Base-by-base conservation (phyloP, 2,113 vertebrate species). In the Lagopus leucura region DNA sequence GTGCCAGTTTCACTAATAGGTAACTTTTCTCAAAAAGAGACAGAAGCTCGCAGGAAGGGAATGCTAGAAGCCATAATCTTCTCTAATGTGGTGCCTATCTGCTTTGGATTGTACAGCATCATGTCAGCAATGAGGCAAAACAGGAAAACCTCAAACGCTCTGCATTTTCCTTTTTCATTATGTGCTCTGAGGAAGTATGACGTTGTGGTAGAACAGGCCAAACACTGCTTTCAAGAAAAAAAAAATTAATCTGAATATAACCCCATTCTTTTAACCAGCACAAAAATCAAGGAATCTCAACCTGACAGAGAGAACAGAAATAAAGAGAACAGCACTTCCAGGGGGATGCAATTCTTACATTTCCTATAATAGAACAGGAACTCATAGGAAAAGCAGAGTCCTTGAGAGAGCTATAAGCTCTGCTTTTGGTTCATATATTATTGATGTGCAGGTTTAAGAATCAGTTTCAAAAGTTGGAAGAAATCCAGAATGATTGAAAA, bases 371-470 rank as follows among this genome's bases (percentile, higher is more conserved):
- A 82, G 24, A 19, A 63, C 1, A 86, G 83, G 79, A 96, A 90
- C 48, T 55, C 13, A 2, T 36, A 81, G 87, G 54, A 81, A 95
- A 91, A 94, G 75, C 34, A 79, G 66, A 81, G 42, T 63, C 14
- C 21, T 72, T 40, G 57, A 36, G 47, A 6, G 8, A 92, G 66
- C 22, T 32, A 20, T 28, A 19, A 36, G 75, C 72, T 93, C 43
- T 77, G 66, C 30, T 89, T 95, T 89, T 63, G 28, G 36, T 92
- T 87, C 40, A 86, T 67, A 15, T 71, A 69, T 94, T 94, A 75
- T 78, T 89, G 50, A 86, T 78, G 67, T 4, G 6, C 25, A 74
- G 61, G 45, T 32, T 85, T 86, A 84, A 82, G 50, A 84, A 52
- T 82, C 2, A 72, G 34, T 66, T 88, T 40, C 11, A 34, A 48